These are phyloP conservation scores for Trochalopteron elliotii DNA, from an alignment of 2,113 vertebrate species.

Conservation along the genomic window DNA sequence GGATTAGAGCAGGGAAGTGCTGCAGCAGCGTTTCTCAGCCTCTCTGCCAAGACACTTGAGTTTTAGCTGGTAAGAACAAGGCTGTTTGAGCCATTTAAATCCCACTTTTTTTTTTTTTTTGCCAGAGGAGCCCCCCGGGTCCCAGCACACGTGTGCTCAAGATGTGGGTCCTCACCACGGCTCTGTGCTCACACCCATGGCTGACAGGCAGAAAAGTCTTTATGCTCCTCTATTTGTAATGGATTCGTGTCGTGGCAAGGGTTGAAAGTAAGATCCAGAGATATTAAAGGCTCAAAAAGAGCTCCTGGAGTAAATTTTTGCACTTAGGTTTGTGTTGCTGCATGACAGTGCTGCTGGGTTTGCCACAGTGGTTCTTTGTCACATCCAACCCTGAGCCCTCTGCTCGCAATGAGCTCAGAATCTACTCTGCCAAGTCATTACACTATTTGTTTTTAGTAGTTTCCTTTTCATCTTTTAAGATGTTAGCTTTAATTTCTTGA, in stretches of 20 bases:
- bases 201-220: not conserved
- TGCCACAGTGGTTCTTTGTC: constrained; percentile 27
- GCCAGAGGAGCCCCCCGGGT: not conserved
- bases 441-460: constrained; percentile 32
- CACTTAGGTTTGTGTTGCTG: not conserved
- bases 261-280: not conserved
- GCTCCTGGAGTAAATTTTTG: not conserved
- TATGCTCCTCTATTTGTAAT: not conserved
- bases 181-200: not conserved
- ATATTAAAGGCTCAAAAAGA: not conserved
- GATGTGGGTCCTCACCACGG: not conserved
- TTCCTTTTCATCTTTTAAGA: constrained; percentile 42
- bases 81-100: not conserved
- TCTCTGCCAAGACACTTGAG: not conserved
- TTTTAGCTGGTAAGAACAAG: not conserved
- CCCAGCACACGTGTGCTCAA: not conserved
- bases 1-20: not conserved
- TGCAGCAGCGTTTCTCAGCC: not conserved
- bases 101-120: not conserved
- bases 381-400: not conserved
- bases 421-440: constrained; percentile 30
- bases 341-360: not conserved
- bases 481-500: constrained; percentile 32
- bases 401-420: constrained; percentile 20
- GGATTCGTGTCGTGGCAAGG: not conserved